Percentiles rank a stretch among this genome's conserved stretches.
phyloP scores from a whole-genome alignment of 2,888 invertebrate genomes.

The Drosophila histrio region DNA sequence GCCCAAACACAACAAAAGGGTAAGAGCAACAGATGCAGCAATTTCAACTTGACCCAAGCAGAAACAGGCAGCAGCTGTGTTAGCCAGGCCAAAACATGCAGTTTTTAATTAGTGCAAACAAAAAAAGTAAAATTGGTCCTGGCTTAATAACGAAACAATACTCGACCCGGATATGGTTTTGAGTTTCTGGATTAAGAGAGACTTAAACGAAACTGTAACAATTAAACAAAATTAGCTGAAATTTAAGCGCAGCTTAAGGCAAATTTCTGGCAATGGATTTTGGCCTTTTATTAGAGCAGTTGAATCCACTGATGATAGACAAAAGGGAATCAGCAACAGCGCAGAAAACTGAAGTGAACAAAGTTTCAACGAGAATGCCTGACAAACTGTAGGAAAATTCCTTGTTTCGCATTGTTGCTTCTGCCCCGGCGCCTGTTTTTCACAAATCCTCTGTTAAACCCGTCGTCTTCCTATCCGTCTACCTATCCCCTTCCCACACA shows the following conservation, averaged over 20 bases:
- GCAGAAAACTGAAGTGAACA: constrained; percentile 36
- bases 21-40: background rate
- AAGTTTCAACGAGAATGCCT: constrained; percentile 21
- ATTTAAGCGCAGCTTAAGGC: constrained; percentile 74
- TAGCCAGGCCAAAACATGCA: constrained; percentile 4
- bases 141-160: constrained; percentile 14
- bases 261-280: constrained; percentile 54
- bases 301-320: constrained; percentile 9
- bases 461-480: background rate
- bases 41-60: no score
- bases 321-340: constrained; percentile 45
- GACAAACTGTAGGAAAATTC: constrained; percentile 12
- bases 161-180: background rate
- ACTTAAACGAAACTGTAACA: constrained; percentile 67
- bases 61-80: background rate
- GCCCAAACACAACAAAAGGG: constrained; percentile 17
- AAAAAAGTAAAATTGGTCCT: constrained; percentile 57
- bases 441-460: constrained; percentile 27
- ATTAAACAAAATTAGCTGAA: constrained; percentile 80
- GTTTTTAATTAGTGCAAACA: constrained; percentile 76
- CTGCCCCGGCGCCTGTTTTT: constrained; percentile 61
- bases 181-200: constrained; percentile 18
- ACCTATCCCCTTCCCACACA: background rate
- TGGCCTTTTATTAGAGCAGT: constrained; percentile 71
- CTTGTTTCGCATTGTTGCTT: background rate